Conservation (phyloP, 1,140 invertebrate species). For the Chlorops oryzae region DNA sequence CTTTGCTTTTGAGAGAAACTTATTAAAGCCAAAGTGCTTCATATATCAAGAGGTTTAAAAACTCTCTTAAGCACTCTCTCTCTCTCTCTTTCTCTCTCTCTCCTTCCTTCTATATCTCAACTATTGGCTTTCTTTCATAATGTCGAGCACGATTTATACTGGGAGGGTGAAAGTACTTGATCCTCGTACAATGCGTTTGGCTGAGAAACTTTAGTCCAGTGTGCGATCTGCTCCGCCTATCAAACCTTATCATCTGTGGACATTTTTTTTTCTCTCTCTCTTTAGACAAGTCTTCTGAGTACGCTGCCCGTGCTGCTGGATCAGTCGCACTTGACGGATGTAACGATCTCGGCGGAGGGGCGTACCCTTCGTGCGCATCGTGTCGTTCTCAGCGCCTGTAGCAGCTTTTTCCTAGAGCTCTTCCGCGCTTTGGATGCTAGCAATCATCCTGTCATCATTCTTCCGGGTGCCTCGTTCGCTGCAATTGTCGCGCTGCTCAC, state of each 20-base stretch:
- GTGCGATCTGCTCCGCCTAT: no score
- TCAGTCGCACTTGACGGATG: conserved; percentile 80
- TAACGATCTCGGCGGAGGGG: conserved; percentile 79
- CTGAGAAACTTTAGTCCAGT: no score
- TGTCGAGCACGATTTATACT: no score
- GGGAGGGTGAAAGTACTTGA: no score
- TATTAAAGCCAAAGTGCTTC: no score
- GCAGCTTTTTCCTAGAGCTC: conserved; percentile 83
- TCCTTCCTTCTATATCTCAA: no score
- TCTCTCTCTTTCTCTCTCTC: background rate
- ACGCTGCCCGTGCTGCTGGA: conserved; percentile 76
- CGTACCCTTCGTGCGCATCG: conserved; percentile 74
- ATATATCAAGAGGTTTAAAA: background rate
- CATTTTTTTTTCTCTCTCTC: conserved; percentile 12
- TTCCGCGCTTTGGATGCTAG: conserved; percentile 67
- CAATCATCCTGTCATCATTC: conserved; percentile 75
- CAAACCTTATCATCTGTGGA: no score
- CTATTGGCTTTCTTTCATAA: no score
- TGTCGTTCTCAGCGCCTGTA: conserved; percentile 83
- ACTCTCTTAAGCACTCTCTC: background rate
- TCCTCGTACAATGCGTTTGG: no score
- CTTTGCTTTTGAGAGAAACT: no score
- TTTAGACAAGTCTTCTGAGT: conserved; percentile 68
- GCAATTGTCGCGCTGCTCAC: conserved; percentile 77
- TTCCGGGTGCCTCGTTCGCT: conserved; percentile 71